Conservation (phyloP, 2,113 vertebrate species). For the Zootoca vivipara region DNA sequence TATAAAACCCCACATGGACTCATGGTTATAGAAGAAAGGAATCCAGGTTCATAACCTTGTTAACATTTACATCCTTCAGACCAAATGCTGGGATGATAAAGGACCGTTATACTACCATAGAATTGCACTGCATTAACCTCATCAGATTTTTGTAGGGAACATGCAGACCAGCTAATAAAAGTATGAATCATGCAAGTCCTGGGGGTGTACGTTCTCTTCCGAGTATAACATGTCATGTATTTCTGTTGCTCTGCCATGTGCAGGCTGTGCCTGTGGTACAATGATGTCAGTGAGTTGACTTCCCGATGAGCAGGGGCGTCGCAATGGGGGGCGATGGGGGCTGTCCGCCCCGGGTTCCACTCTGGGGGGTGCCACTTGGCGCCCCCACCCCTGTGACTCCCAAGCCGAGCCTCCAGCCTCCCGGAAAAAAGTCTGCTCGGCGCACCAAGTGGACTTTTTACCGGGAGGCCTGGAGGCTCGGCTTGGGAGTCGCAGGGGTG, state of each 20-base stretch:
- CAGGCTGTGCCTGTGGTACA: neutral
- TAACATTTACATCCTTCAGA: neutral
- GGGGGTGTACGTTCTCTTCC: neutral
- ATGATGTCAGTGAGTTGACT: neutral
- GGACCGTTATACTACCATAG: neutral
- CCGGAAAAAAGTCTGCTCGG: too few species aligned
- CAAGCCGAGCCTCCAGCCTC: too few species aligned
- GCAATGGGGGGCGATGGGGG: too few species aligned
- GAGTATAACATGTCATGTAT: neutral
- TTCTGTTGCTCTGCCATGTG: neutral
- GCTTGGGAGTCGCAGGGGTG: too few species aligned
- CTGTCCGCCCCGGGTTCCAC: too few species aligned
- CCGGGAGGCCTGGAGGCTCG: too few species aligned
- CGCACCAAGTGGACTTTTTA: too few species aligned
- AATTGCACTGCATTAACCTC: neutral
- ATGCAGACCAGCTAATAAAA: neutral
- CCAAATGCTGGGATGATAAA: neutral
- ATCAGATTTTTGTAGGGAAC: neutral
- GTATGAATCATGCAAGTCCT: neutral
- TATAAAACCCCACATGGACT: neutral
- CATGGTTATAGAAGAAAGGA: neutral
- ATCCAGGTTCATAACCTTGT: neutral
- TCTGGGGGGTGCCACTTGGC: too few species aligned
- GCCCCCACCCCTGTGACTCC: too few species aligned
- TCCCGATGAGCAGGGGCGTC: neutral